phyloP scores from a whole-genome alignment of 2,113 vertebrate species.

The Spizaetus ornatus region DNA sequence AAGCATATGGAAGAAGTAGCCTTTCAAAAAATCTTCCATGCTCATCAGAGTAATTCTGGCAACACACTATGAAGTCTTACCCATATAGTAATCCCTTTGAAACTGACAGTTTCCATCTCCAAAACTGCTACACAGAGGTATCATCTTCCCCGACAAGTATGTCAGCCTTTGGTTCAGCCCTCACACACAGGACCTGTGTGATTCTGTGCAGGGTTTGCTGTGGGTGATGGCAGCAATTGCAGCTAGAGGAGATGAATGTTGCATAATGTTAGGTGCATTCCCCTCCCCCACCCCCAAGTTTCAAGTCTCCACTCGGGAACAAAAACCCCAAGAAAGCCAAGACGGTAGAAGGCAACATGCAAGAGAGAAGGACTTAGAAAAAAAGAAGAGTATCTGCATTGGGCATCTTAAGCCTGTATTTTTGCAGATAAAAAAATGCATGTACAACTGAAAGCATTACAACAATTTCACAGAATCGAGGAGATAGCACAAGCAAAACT shows the following conservation, averaged over 20 bases:
- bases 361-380: background rate
- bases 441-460: background rate
- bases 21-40: background rate
- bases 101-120: background rate
- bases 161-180: background rate
- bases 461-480: background rate
- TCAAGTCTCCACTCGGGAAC: background rate
- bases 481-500: background rate
- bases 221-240: background rate
- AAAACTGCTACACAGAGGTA: background rate
- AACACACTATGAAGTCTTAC: background rate
- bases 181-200: background rate
- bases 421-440: background rate
- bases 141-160: background rate
- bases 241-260: background rate
- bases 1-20: accelerated
- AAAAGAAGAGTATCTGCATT: background rate
- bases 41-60: background rate
- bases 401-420: background rate
- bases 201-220: background rate
- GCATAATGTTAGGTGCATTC: background rate
- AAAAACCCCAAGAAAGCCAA: background rate
- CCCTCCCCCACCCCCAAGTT: background rate
- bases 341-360: background rate
- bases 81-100: background rate